Evolutionary conservation across 2,888 invertebrate species (phyloP).

Genomic region (Mimas tiliae): DNA sequence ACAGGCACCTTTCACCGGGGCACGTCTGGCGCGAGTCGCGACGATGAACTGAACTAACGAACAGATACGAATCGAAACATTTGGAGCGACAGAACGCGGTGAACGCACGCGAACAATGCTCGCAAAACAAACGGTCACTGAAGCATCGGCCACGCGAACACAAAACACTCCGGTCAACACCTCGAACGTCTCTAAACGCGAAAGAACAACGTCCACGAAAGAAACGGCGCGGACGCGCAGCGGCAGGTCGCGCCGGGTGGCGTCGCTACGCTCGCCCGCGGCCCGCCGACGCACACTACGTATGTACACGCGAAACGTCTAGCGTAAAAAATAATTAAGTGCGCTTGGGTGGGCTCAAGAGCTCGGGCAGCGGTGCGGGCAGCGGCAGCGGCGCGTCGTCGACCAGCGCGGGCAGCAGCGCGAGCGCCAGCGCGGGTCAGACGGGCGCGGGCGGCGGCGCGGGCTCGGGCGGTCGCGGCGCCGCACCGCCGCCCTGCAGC

Average conservation of each 20-base stretch:
- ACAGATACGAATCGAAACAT: conserved; percentile 63
- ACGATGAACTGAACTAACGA: conserved; percentile 52
- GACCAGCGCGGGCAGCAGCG: conserved; percentile 81
- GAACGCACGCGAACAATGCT: conserved; percentile 72
- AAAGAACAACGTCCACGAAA: conserved; percentile 64
- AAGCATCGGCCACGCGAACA: conserved; percentile 81
- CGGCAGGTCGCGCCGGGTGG: conserved; percentile 52
- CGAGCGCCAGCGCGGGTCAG: conserved; percentile 83
- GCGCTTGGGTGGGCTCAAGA: conserved; percentile 80
- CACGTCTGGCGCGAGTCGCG: conserved; percentile 67
- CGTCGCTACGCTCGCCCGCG: conserved; percentile 62
- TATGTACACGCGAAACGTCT: conserved; percentile 65
- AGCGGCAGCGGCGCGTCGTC: conserved; percentile 80
- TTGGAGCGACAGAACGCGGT: conserved; percentile 65
- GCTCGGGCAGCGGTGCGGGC: conserved; percentile 81
- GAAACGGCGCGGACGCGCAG: conserved; percentile 58
- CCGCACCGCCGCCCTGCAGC: conserved; percentile 94
- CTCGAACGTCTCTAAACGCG: conserved; percentile 71
- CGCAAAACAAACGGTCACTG: conserved; percentile 80
- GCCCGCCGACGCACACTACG: conserved; percentile 54
- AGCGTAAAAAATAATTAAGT: conserved; percentile 77
- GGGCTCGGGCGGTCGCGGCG: conserved; percentile 95
- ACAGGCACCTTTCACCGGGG: conserved; percentile 62
- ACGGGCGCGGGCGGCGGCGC: conserved; percentile 89
- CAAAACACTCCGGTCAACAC: conserved; percentile 75